Evolutionary conservation across 2,888 invertebrate genomes (phyloP), one percentile per base, ranked within the genome.

Genomic region (Mycalesis mineus): DNA sequence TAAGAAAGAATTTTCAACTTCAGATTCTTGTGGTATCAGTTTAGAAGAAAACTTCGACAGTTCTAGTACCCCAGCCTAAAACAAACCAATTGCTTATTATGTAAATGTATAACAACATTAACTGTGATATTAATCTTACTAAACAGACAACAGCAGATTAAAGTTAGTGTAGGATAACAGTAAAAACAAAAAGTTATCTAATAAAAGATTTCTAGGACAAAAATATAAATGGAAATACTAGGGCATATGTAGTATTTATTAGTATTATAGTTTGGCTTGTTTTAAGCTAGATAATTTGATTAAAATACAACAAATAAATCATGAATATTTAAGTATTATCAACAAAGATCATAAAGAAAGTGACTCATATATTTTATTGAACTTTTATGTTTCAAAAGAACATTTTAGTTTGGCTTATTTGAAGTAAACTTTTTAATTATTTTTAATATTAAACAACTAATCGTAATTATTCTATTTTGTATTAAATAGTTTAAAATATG

Each of bases 51-150:
- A 45, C 45, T 53, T 53, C 53, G 9, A 53, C 53, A 45, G 36
- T 45, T 53, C 53, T 37, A 37, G 36, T 14, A 37, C 37, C 31
- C 53, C 53, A 37, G 44, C 53, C 53, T 53, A 53, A 53, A 53
- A 53, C 53, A 53, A 53, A 53, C 53, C 44, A 53, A 53, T 37
- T 14, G 42, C 13, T 36, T 15, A 53, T 53, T 53, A 53, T 14
- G 13, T 9, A 9, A 41, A 40, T 41, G 11, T 37, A 13, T 37
- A 37, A 37, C 13, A 36, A 48, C 11, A 14, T 14, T 2, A 14
- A 8, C 22, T 22, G 3, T 22, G 3, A 5, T 22, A 22, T 22
- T n/a, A n/a, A n/a, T n/a, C n/a, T n/a, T n/a, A n/a, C n/a, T n/a
- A n/a, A n/a, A n/a, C n/a, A n/a, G n/a, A 22, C 22, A 22, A 22